These are phyloP conservation scores for Tylochromis polylepis DNA, from an alignment of 2,113 vertebrate species.

Conservation along the genomic window DNA sequence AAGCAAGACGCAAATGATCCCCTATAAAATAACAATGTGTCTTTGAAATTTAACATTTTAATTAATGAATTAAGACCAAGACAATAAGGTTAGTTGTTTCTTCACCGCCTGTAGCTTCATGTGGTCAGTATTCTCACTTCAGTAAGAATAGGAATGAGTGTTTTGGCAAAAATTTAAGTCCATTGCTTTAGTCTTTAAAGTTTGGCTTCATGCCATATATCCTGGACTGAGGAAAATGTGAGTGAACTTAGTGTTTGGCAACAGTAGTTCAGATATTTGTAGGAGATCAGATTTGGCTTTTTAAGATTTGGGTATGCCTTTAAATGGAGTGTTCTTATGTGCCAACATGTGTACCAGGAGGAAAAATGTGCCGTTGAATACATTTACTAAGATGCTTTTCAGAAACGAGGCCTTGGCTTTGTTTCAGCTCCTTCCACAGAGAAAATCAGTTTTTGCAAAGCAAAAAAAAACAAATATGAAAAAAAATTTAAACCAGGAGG, in stretches of 20 bases:
- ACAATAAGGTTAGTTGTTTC: neutral
- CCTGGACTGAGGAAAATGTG: neutral
- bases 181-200: neutral
- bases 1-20: neutral
- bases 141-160: neutral
- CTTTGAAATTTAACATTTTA: neutral
- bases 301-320: neutral
- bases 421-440: slow-evolving; percentile 1
- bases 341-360: neutral
- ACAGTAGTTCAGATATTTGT: neutral
- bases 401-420: slow-evolving; percentile 32
- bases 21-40: neutral
- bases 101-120: neutral
- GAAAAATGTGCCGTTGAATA: slow-evolving; percentile 13
- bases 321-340: slow-evolving; percentile 10
- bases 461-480: neutral
- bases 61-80: neutral
- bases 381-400: slow-evolving; percentile 32
- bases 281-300: neutral
- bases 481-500: neutral
- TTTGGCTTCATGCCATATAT: neutral
- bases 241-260: neutral
- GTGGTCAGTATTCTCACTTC: neutral
- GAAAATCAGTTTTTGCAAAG: neutral
- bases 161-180: neutral